Evolutionary conservation across 2,113 vertebrate species (phyloP), one percentile per base, ranked within the genome.

Genomic region (Chiloscyllium plagiosum): DNA sequence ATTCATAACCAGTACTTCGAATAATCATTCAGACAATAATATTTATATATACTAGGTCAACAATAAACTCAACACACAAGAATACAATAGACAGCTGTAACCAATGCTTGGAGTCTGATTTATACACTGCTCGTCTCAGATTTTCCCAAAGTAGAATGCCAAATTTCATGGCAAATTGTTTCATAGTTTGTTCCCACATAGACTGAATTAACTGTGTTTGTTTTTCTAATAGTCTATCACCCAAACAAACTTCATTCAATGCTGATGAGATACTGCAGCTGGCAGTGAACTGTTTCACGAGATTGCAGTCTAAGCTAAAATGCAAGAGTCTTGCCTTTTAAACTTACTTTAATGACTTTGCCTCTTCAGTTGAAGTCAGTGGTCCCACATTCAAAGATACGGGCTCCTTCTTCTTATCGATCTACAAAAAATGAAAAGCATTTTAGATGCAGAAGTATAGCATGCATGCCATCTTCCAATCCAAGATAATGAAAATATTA

Each of bases 361-460:
- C 98, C 96, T 99, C 99, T 96, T 99, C 99, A 19, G 98, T 98
- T 87, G 98, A 98, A n/a, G 97, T 98, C 69, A 98, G 96, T 29
- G 98, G 97, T 24, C 97, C 97, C 37, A 98, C 98, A 76, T 97
- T 98, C 96, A 98, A 96, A 17, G 98, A 97, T 0, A 98, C 97
- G 0, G 98, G 98, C 96, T 99, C 99, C 96, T 99, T 99, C 96
- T 99, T 99, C 98, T 99, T 99, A 97, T 99, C 99, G 97, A 99
- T 98, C 99, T 99, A 85, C 0, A 33, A 89, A 86, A 13, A 95
- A 61, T 7, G 1, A 37, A 85, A 65, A 20, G 26, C 8, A 93
- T 61, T 24, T 17, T 42, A 83, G 66, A 95, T 95, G 93, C 0
- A 65, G 26, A 96, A 42, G 3, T 87, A 80, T 24, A 70, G 42